Evolutionary conservation across 2,888 invertebrate species (phyloP).

Genomic region (Uropetala carovei): DNA sequence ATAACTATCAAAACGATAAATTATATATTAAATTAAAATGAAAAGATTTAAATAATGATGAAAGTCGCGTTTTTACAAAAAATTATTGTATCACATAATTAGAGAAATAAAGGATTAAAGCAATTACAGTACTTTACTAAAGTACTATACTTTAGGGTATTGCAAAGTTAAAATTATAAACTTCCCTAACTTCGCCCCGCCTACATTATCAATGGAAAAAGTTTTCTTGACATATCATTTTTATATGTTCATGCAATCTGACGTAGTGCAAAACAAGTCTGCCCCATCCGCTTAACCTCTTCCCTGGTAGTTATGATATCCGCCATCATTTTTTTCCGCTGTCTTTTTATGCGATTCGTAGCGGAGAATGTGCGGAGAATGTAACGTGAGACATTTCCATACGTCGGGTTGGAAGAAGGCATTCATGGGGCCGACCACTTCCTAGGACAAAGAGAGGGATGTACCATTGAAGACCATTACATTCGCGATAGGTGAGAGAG

Average conservation of each 20-base stretch:
- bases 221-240: too few relatives aligned
- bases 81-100: too few relatives aligned
- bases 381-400: background rate
- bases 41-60: too few relatives aligned
- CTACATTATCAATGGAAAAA: too few relatives aligned
- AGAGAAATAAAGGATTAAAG: too few relatives aligned
- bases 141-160: too few relatives aligned
- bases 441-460: background rate
- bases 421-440: constrained; percentile 7
- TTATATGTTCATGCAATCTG: background rate
- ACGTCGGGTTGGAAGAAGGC: background rate
- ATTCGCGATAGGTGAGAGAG: background rate
- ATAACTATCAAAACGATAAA: too few relatives aligned
- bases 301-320: background rate
- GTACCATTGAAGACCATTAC: background rate
- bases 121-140: too few relatives aligned
- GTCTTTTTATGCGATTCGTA: background rate
- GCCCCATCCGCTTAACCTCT: background rate
- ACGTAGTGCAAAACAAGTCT: background rate
- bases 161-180: too few relatives aligned
- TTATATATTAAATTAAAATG: too few relatives aligned
- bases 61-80: too few relatives aligned
- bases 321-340: background rate
- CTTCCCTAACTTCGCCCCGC: too few relatives aligned
- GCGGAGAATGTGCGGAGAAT: background rate